A percentile compares a stretch with the other conserved stretches of the same genome.
Conservation (phyloP, 2,113 vertebrate genomes). For the Rousettus leschenaultii region DNA sequence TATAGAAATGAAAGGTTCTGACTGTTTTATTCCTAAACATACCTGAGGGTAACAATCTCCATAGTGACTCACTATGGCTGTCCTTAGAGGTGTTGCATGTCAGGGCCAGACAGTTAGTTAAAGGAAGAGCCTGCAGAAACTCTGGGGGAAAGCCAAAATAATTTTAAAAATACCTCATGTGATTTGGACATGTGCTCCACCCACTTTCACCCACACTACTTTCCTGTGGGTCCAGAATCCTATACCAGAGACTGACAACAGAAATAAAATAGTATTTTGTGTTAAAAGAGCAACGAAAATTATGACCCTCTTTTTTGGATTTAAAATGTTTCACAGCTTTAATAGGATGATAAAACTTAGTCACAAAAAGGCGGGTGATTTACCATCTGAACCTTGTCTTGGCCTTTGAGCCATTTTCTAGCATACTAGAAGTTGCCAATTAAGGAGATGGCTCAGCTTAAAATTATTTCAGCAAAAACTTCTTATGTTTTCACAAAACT, state of each 20-base stretch:
- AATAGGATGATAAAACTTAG: background rate
- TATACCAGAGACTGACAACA: background rate
- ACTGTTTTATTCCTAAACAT: background rate
- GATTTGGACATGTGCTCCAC: background rate
- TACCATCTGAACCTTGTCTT: background rate
- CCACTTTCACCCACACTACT: background rate
- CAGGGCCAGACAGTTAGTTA: background rate
- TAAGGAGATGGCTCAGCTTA: background rate
- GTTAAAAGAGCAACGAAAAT: background rate
- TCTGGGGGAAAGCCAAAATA: background rate
- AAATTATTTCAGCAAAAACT: conserved; percentile 29
- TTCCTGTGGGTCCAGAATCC: background rate
- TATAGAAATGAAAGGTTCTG: conserved; percentile 3
- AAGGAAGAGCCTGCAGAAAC: background rate
- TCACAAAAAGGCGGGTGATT: background rate
- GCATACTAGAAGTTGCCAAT: background rate
- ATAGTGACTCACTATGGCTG: background rate
- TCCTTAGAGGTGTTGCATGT: background rate
- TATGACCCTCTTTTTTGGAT: background rate
- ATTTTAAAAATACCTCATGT: background rate
- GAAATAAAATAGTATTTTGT: background rate
- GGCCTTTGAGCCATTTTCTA: background rate
- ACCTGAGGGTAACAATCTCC: background rate
- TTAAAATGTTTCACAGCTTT: background rate
- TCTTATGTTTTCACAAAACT: background rate